Conservation (phyloP, 2,797 vertebrate species). For the Cynodonichthys magdalenae region DNA sequence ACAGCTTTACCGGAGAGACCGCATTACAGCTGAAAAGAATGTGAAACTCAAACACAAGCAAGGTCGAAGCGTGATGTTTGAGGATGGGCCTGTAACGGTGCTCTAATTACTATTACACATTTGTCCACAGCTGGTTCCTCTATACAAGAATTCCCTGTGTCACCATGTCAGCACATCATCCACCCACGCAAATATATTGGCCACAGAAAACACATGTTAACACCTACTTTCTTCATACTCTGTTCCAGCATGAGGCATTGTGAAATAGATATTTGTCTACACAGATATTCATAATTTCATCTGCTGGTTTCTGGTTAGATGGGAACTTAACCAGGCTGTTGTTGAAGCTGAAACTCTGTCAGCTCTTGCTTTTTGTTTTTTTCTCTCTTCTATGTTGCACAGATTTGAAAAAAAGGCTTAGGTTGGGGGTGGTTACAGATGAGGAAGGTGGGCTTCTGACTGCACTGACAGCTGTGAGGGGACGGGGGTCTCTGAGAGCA, state of each 20-base stretch:
- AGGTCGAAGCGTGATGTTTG: constrained; percentile 24
- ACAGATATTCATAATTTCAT: constrained; percentile 19
- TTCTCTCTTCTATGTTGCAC: constrained; percentile 35
- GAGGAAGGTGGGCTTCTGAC: constrained; percentile 76
- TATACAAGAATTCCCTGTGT: constrained; percentile 73
- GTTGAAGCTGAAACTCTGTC: too few relatives aligned
- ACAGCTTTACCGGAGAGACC: constrained; percentile 13
- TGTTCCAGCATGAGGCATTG: constrained; percentile 33
- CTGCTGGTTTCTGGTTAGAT: neutral
- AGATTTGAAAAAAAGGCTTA: constrained; percentile 23
- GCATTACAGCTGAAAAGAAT: constrained; percentile 30
- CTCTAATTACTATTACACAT: constrained; percentile 79
- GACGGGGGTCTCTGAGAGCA: constrained; percentile 78
- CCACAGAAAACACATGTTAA: constrained; percentile 68
- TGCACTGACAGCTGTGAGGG: constrained; percentile 84
- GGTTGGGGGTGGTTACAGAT: constrained; percentile 52
- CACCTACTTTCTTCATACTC: constrained; percentile 57
- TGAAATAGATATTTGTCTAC: constrained; percentile 44
- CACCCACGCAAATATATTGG: constrained; percentile 74
- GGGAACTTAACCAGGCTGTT: neutral
- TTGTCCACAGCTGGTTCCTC: constrained; percentile 80
- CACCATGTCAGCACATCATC: constrained; percentile 62
- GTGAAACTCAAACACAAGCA: constrained; percentile 47
- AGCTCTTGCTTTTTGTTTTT: neutral
- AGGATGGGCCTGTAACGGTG: constrained; percentile 20